phyloP scores from a whole-genome alignment of 2,113 vertebrate species.

The Pycnonotus jocosus region DNA sequence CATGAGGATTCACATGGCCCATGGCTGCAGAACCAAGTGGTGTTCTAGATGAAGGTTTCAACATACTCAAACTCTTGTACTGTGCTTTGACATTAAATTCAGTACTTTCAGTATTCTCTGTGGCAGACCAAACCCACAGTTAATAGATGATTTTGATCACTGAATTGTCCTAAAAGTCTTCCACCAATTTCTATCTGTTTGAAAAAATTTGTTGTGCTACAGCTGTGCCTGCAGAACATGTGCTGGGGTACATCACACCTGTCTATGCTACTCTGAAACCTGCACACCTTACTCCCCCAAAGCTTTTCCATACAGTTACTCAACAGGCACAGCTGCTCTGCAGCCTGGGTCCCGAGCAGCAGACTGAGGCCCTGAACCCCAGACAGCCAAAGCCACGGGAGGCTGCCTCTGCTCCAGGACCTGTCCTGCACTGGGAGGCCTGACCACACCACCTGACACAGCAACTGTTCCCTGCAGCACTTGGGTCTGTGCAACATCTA shows the following conservation, averaged over 20 bases:
- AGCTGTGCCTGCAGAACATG: background rate
- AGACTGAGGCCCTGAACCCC: no score
- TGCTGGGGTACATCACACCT: background rate
- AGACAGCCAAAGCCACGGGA: accelerated
- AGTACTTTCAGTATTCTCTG: background rate
- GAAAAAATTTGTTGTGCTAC: background rate
- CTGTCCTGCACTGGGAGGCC: background rate
- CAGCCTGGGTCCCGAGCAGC: accelerated
- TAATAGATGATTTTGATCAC: background rate
- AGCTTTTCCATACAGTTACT: background rate
- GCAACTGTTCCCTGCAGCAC: accelerated
- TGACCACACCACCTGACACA: background rate
- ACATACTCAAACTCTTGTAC: background rate
- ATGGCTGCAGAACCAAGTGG: accelerated
- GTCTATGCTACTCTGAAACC: accelerated
- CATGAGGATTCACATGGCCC: accelerated
- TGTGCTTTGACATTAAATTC: background rate
- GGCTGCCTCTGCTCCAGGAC: background rate
- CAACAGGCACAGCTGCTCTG: background rate
- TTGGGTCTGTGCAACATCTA: background rate
- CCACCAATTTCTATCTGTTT: background rate
- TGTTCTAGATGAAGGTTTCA: background rate
- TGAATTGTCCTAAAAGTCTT: background rate
- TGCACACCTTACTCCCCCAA: background rate
- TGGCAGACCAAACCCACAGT: background rate